phyloP scores from a whole-genome alignment of 2,797 vertebrate genomes.

The Pogoniulus pusillus region DNA sequence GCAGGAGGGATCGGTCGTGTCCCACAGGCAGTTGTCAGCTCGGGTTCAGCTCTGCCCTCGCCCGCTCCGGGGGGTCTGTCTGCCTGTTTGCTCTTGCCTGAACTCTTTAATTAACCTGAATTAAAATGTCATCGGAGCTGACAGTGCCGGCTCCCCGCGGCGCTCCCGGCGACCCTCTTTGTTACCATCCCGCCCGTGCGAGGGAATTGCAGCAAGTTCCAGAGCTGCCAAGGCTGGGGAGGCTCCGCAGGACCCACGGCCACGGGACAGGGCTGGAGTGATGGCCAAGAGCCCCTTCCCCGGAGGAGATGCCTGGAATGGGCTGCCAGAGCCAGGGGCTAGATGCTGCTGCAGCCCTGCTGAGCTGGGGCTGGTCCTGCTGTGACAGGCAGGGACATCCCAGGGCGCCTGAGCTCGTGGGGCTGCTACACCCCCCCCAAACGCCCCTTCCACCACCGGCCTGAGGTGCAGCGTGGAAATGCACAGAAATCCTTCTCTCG shows the following conservation, averaged over 20 bases:
- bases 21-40: not conserved
- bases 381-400: not conserved
- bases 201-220: not conserved
- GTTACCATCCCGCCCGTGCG: not conserved
- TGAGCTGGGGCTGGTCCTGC: not conserved
- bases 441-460: not conserved
- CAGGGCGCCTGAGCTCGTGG: fast-evolving
- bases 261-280: not conserved
- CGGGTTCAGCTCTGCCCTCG: not conserved
- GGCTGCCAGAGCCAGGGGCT: not conserved
- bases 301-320: not conserved
- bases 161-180: not conserved
- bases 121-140: not conserved
- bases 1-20: fast-evolving
- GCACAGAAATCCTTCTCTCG: not conserved
- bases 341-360: fast-evolving
- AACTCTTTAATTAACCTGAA: conserved; percentile 36
- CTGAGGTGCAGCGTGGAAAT: fast-evolving
- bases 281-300: fast-evolving
- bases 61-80: not conserved
- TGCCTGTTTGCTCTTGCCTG: conserved; percentile 39
- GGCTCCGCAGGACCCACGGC: not conserved
- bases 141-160: not conserved
- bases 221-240: not conserved
- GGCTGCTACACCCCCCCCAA: not conserved